A percentile compares a stretch with the other conserved stretches of the same genome.
phyloP scores from a whole-genome alignment of 2,113 vertebrate species.

The Axis porcinus region DNA sequence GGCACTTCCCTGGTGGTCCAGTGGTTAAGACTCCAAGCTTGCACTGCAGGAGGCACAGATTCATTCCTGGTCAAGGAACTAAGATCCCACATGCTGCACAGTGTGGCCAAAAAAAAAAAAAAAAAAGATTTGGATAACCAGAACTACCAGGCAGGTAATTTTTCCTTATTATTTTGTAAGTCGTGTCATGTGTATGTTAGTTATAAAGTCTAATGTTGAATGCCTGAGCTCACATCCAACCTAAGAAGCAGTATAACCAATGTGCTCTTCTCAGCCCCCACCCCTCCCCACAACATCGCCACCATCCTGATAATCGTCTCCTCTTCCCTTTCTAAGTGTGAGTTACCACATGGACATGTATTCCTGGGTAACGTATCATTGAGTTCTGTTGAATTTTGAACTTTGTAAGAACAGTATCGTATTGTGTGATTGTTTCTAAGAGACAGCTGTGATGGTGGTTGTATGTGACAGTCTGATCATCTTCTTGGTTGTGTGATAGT shows the following conservation, averaged over 20 bases:
- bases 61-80: not conserved
- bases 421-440: too few species aligned
- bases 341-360: fast-evolving
- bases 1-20: not conserved
- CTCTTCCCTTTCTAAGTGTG: too few species aligned
- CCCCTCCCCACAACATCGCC: not conserved
- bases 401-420: not conserved
- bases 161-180: not conserved
- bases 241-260: not conserved
- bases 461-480: not conserved
- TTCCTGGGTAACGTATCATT: not conserved
- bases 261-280: fast-evolving
- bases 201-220: not conserved
- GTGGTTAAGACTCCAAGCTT: not conserved
- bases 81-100: not conserved
- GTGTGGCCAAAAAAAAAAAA: not conserved
- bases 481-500: not conserved
- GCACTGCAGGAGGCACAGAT: not conserved
- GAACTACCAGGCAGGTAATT: not conserved
- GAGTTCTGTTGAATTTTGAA: not conserved
- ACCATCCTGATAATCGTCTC: fast-evolving
- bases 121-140: not conserved
- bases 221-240: fast-evolving
- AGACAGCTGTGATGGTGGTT: fast-evolving
- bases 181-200: not conserved